Conservation (phyloP, 1,140 invertebrate species). For the Myzus persicae region DNA sequence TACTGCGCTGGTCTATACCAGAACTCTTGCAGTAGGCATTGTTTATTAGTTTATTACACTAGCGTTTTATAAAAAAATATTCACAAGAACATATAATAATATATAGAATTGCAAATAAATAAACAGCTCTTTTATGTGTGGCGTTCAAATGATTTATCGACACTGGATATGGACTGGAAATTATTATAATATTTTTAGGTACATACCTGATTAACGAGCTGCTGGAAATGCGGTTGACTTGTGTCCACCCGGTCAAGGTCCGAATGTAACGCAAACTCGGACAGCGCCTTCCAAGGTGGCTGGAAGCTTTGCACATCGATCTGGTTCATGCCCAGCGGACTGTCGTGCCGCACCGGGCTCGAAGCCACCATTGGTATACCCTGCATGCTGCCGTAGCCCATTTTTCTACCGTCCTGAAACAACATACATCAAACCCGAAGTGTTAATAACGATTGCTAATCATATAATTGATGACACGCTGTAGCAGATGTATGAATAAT, state of each 20-base stretch:
- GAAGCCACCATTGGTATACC: constrained; percentile 97
- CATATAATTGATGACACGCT: not conserved
- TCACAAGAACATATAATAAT: not conserved
- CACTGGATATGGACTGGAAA: not conserved
- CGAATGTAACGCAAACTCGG: constrained; percentile 92
- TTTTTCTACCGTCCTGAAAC: constrained; percentile 87
- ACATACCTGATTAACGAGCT: constrained; percentile 86
- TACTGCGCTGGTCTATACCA: too few species aligned
- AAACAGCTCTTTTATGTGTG: not conserved
- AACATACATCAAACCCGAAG: not conserved
- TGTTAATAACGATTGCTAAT: not conserved
- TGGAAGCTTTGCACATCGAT: constrained; percentile 95
- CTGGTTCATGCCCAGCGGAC: constrained; percentile 82
- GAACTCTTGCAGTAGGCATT: not conserved
- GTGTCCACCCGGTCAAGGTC: constrained; percentile 88
- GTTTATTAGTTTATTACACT: not conserved
- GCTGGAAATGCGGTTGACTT: constrained; percentile 90
- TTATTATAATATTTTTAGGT: not conserved
- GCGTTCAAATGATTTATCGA: not conserved
- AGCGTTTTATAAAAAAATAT: not conserved
- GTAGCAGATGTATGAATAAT: not conserved
- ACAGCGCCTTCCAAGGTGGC: constrained; percentile 95
- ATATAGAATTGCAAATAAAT: not conserved
- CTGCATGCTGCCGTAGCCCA: constrained; percentile 90
- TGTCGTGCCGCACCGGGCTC: constrained; percentile 92